These are phyloP conservation scores for Sylvilagus bachmani DNA, from an alignment of 2,113 vertebrate species.

Conservation along the genomic window DNA sequence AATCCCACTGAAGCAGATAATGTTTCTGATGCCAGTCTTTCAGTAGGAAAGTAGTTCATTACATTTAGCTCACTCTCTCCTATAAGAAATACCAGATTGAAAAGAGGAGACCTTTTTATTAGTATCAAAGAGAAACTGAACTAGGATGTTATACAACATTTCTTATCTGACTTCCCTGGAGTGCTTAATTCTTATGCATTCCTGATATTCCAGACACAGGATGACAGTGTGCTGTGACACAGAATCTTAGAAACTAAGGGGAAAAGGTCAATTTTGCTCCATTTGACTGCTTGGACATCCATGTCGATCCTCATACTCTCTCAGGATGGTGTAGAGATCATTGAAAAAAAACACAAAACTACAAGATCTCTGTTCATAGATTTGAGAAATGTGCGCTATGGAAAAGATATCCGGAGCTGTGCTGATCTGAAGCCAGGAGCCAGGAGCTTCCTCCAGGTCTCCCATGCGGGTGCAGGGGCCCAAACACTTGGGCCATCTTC, in stretches of 20 bases:
- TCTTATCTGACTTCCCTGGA: too few relatives aligned
- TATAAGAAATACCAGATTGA: not conserved
- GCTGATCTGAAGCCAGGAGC: too few relatives aligned
- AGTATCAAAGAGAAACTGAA: not conserved
- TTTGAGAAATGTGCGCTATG: not conserved
- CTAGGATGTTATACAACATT: not conserved
- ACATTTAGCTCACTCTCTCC: not conserved
- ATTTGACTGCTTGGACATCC: not conserved
- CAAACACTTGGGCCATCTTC: too few relatives aligned
- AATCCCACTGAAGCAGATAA: not conserved
- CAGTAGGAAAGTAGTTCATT: not conserved
- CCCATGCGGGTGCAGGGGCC: too few relatives aligned
- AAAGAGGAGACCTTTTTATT: not conserved
- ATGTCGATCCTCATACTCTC: too few relatives aligned
- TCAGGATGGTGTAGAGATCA: not conserved
- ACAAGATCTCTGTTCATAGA: not conserved
- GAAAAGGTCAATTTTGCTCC: not conserved
- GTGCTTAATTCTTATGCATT: not conserved
- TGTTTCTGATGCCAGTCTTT: not conserved
- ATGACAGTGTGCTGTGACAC: not conserved
- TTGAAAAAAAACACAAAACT: not conserved
- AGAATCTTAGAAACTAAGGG: not conserved
- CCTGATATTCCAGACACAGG: not conserved
- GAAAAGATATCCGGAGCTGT: not conserved
- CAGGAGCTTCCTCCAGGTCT: too few relatives aligned